These are phyloP conservation scores for Drosophila sp. DNA, from an alignment of 1,140 invertebrate genomes.

Conservation along the genomic window DNA sequence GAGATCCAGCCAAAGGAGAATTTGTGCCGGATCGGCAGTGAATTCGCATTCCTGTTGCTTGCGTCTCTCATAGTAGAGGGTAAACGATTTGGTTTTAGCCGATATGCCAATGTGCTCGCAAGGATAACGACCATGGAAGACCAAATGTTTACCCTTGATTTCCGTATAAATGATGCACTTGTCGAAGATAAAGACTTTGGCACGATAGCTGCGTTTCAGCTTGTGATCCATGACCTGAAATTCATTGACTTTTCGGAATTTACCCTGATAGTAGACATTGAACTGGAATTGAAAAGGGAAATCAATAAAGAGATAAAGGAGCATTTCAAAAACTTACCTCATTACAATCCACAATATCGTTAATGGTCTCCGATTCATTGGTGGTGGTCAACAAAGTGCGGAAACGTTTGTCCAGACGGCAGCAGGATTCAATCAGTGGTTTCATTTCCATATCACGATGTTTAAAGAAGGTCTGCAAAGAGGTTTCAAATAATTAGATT, in stretches of 20 bases:
- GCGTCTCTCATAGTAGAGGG: constrained; percentile 72
- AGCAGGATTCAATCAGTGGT: constrained; percentile 76
- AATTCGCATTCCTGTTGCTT: constrained; percentile 82
- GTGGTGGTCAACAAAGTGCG: constrained; percentile 72
- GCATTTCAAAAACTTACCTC: constrained; percentile 50
- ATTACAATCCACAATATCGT: constrained; percentile 79
- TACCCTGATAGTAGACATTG: constrained; percentile 79
- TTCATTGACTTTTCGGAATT: constrained; percentile 77
- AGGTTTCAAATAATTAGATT: neutral
- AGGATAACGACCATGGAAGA: constrained; percentile 80
- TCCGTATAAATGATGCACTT: constrained; percentile 83
- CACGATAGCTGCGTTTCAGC: constrained; percentile 66
- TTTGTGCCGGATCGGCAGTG: constrained; percentile 56
- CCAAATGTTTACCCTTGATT: constrained; percentile 74
- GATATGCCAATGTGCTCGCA: constrained; percentile 76
- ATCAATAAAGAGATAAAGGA: neutral
- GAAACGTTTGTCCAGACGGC: constrained; percentile 74
- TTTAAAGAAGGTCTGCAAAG: constrained; percentile 72
- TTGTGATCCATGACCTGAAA: constrained; percentile 72
- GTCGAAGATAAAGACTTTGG: constrained; percentile 81
- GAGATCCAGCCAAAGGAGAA: constrained; percentile 66
- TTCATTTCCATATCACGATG: constrained; percentile 76
- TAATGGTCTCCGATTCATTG: constrained; percentile 80
- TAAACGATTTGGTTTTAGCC: constrained; percentile 70
- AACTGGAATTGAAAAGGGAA: constrained; percentile 50